Conservation (phyloP, 2,113 vertebrate genomes). For the Panthera uncia region DNA sequence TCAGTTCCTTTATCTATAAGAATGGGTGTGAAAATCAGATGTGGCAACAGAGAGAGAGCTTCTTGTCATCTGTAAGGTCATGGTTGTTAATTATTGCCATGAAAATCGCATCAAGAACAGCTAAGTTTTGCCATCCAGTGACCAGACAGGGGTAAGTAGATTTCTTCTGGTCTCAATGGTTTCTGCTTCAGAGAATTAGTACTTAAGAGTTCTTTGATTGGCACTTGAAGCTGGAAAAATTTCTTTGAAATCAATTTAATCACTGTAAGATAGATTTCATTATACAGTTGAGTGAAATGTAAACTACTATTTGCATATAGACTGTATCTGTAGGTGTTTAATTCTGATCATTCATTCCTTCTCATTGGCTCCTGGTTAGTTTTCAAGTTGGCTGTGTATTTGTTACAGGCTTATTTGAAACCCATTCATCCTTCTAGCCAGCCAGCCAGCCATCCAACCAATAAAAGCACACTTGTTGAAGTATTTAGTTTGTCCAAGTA, state of each 20-base stretch:
- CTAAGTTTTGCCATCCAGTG: constrained; percentile 41
- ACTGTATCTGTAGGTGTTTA: constrained; percentile 2
- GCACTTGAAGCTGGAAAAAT: constrained; percentile 53
- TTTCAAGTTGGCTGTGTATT: constrained; percentile 1
- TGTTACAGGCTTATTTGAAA: constrained; percentile 22
- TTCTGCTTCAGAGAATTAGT: constrained; percentile 59
- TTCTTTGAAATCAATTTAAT: constrained; percentile 62
- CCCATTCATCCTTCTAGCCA: background rate
- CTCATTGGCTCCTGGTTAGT: background rate
- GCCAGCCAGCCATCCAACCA: background rate
- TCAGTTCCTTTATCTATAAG: constrained; percentile 16
- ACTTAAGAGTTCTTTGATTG: constrained; percentile 51
- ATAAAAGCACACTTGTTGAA: background rate
- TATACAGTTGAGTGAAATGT: constrained; percentile 62
- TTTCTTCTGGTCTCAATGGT: constrained; percentile 48
- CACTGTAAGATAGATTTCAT: constrained; percentile 48
- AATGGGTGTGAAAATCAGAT: background rate
- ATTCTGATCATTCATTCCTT: constrained; percentile 45
- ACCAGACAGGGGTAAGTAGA: constrained; percentile 41
- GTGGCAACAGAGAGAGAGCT: background rate
- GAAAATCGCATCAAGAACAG: constrained; percentile 32
- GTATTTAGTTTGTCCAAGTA: background rate
- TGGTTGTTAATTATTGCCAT: constrained; percentile 25
- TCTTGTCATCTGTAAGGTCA: background rate
- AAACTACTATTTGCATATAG: constrained; percentile 57